Evolutionary conservation across 92 coral and sea anemone genomes (phyloP).

Genomic region (Phenganax stokvisi): DNA sequence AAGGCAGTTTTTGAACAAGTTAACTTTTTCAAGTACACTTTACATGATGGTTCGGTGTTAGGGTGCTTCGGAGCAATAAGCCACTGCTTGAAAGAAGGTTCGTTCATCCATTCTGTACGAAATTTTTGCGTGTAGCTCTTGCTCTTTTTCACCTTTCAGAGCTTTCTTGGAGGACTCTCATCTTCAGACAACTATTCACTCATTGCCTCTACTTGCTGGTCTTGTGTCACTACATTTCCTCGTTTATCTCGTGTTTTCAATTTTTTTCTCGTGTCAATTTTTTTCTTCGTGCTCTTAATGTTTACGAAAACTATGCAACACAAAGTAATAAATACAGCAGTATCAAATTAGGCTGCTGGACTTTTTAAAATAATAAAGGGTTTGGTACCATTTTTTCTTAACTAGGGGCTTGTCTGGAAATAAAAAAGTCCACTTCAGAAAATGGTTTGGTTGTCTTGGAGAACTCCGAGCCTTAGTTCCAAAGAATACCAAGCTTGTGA

Average conservation of each 20-base stretch:
- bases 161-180: background rate
- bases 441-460: background rate
- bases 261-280: too few species aligned
- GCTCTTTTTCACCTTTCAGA: background rate
- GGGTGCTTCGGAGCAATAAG: background rate
- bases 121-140: constrained; percentile 11
- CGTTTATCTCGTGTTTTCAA: too few species aligned
- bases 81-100: constrained; percentile 14
- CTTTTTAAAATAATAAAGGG: too few species aligned
- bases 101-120: constrained; percentile 7
- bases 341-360: too few species aligned
- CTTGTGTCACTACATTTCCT: too few species aligned
- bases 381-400: too few species aligned
- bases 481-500: background rate
- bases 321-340: too few species aligned
- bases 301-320: too few species aligned
- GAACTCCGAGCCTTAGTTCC: background rate
- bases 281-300: too few species aligned
- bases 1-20: constrained; percentile 28
- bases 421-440: background rate
- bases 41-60: constrained; percentile 18
- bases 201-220: too few species aligned
- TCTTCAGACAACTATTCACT: background rate
- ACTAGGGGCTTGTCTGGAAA: background rate
- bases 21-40: constrained; percentile 10